Base-by-base conservation (phyloP, 2,113 vertebrate species). In the Dipodomys stephensi region DNA sequence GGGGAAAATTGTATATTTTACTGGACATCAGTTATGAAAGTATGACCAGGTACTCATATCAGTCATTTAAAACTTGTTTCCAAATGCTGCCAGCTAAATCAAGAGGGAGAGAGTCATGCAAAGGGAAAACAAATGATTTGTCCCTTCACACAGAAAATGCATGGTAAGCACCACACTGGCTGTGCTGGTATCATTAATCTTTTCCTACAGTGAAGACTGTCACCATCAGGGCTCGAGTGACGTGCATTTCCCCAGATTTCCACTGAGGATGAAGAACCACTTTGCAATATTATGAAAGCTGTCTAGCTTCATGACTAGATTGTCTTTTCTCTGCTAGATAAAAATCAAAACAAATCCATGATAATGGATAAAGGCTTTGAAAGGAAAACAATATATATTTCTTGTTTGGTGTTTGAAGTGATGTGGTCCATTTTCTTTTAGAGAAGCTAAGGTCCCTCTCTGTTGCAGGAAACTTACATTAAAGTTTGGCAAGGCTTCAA, bases 21-120 rank as follows among this genome's bases (percentile, higher is more conserved):
- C 20, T 65, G 60, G 57, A 77, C 44, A 71, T 90, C 20, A 44
- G 25, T 96, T 28, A 80, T 12, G 25, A 88, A 95, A 90, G 93
- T 95, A 95, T 25, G 90, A 97, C 95, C 71, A 72, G 15, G 93
- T 96, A 95, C 77, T 77, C 87, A 93, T 73, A 87, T 81, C 92
- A 96, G 92, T 95, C 97, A 96, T 97, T 98, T 96, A 97, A 98
- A 97, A 96, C 84, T 96, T 97, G 86, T 97, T 97, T 98, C 96
- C 95, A 96, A 97, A 93, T 89, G 57, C 77, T 97, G 94, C 93
- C 91, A 96, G 95, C 95, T 97, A 97, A 98, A 97, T 97, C 97
- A 97, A 98, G 93, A 96, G 93, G 60, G 79, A 78, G 88, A 97
- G 87, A 97, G 85, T 91, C 97, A 97, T 95, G 94, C 94, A 94